These are phyloP conservation scores for Spisula solida DNA, from an alignment of 2,888 invertebrate genomes.

Conservation along the genomic window DNA sequence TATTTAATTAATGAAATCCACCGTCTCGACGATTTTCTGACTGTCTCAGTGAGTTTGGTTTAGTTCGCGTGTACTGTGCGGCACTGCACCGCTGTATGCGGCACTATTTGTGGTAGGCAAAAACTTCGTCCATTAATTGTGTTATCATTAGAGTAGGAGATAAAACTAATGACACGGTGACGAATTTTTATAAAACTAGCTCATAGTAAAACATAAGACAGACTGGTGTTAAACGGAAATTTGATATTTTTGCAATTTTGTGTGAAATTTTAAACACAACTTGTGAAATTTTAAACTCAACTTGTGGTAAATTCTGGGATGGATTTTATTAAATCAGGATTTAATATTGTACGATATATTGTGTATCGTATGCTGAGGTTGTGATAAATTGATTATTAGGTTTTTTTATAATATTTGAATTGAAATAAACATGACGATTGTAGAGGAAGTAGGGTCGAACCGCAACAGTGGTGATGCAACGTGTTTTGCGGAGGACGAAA, in stretches of 20 bases:
- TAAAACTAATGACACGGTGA: neutral
- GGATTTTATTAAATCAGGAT: slow-evolving; percentile 5
- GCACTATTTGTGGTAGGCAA: neutral
- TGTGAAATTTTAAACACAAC: neutral
- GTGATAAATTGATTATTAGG: neutral
- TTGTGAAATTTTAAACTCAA: neutral
- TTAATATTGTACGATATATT: neutral
- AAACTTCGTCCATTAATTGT: neutral
- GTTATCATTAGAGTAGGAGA: neutral
- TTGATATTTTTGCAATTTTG: neutral
- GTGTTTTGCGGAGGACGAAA: neutral
- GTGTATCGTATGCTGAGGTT: neutral
- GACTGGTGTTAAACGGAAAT: neutral
- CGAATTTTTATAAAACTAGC: neutral
- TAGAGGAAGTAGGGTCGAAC: slow-evolving; percentile 8
- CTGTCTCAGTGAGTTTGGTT: neutral
- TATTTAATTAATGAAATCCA: neutral
- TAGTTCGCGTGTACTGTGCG: neutral
- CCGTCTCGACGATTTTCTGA: neutral
- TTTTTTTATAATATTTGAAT: neutral
- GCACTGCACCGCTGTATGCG: neutral
- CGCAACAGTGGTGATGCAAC: neutral
- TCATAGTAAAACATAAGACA: neutral
- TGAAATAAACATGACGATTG: slow-evolving; percentile 18
- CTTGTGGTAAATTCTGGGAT: neutral